phyloP scores from a whole-genome alignment of 2,888 invertebrate genomes.

The Homarus gammarus region DNA sequence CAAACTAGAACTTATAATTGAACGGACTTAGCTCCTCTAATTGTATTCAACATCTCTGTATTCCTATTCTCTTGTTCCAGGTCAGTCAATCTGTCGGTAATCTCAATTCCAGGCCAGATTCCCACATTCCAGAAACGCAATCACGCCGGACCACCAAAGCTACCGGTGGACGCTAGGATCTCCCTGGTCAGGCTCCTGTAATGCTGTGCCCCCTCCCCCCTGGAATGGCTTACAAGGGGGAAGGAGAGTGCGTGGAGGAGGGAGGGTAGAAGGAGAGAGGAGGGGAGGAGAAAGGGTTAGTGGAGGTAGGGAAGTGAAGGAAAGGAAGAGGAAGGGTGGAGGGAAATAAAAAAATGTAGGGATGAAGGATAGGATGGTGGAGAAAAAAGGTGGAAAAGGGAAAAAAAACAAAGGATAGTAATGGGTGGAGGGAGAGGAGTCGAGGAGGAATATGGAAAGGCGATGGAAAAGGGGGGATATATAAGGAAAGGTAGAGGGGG shows the following conservation, averaged over 20 bases:
- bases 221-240: background rate
- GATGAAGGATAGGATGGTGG: background rate
- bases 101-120: constrained; percentile 17
- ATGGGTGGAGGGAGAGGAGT: background rate
- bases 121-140: constrained; percentile 12
- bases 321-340: background rate
- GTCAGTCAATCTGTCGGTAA: constrained; percentile 15
- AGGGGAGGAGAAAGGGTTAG: background rate
- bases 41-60: constrained; percentile 2
- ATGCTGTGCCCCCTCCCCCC: background rate
- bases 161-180: background rate
- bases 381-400: background rate
- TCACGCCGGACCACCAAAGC: constrained; percentile 9
- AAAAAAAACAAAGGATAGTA: background rate
- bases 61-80: background rate
- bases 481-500: background rate
- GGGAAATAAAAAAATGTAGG: background rate
- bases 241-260: background rate
- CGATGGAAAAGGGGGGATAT: background rate
- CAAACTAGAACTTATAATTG: background rate
- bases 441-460: background rate
- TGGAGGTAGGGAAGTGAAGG: background rate
- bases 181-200: background rate
- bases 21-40: background rate
- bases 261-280: background rate